These are phyloP conservation scores for Schizopygopsis malacanthus DNA, from an alignment of 2,797 vertebrate genomes.

Conservation along the genomic window DNA sequence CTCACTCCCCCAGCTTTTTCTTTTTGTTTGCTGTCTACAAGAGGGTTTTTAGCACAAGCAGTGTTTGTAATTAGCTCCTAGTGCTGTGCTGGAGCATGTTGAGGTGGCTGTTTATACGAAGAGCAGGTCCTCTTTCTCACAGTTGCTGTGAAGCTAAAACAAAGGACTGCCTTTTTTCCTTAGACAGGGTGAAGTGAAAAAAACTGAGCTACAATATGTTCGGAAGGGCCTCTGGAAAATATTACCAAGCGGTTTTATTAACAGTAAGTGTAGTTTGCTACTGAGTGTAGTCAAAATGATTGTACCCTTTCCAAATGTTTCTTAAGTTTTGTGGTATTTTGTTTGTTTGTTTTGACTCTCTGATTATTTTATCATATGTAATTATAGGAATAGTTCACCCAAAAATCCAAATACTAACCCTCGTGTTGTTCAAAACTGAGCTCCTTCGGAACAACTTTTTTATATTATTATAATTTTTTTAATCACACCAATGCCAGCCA, in stretches of 20 bases:
- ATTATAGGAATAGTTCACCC: not conserved
- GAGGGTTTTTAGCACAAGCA: slow-evolving; percentile 89
- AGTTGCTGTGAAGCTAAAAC: slow-evolving; percentile 85
- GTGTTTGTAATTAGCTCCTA: slow-evolving; percentile 98
- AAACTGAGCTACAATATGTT: slow-evolving; percentile 72
- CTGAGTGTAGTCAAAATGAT: slow-evolving; percentile 65
- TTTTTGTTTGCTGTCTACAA: slow-evolving; percentile 89
- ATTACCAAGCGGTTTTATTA: slow-evolving; percentile 76
- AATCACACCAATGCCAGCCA: not conserved
- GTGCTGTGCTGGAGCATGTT: slow-evolving; percentile 89
- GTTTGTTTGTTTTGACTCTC: not conserved
- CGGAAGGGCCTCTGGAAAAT: slow-evolving; percentile 80
- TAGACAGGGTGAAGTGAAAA: slow-evolving; percentile 72
- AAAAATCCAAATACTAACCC: not conserved
- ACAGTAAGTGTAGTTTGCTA: slow-evolving; percentile 69
- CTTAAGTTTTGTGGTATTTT: not conserved
- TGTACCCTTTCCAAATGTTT: slow-evolving; percentile 67
- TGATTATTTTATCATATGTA: slow-evolving; percentile 9
- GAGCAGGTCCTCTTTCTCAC: slow-evolving; percentile 84
- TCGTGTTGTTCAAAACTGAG: not conserved
- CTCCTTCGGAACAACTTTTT: not conserved
- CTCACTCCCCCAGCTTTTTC: slow-evolving; percentile 65
- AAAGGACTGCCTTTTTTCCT: slow-evolving; percentile 83
- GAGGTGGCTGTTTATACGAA: slow-evolving; percentile 88
- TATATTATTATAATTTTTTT: not conserved